Base-by-base conservation (phyloP, 2,888 invertebrate genomes). In the Andrena praecox region DNA sequence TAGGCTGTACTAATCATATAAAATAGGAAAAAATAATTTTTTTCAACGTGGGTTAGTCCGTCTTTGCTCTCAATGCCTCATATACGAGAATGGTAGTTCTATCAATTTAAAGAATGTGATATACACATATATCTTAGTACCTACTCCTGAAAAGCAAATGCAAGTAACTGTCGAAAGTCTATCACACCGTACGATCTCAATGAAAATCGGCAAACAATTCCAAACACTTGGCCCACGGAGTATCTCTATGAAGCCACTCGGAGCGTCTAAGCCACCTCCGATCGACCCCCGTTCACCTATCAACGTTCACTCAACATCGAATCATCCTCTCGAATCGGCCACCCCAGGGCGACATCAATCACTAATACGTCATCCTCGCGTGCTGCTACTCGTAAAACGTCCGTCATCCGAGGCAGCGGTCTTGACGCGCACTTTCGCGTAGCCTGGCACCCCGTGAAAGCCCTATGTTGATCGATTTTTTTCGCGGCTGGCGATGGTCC, bases 401-500 rank as follows among this genome's bases (percentile, higher is more conserved):
- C 48, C 27, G 31, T 48, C 48, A 6, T 29, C 50, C 31, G 27
- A 2, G 12, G 42, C 10, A 27, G 31, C 48, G 16, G 27, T 20
- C 52, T 5, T 0, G 48, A 52, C 70, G 31, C 60, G 2, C 33
- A n/a, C 20, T 35, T 62, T 50, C 12, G 35, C 10, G 52, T 16
- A 64, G 66, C 42, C 16, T 68, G 52, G 56, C 64, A 16, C 29
- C 27, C 54, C 66, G 70, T 73, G 42, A 72, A 68, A 72, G 62
- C 52, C 64, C 71, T 59, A 62, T 76, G 77, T 64, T 73, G 85
- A 85, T 86, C 84, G 86, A 80, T 84, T 82, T 74, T 82, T 72
- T 73, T 68, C 60, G 42, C 81, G 71, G 66, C 80, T 88, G 85
- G 88, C 89, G 75, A 64, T 70, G 54, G 73, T 85, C 87, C 89